Evolutionary conservation across 2,888 invertebrate genomes (phyloP).

Genomic region (Ryuthela nishihirai): DNA sequence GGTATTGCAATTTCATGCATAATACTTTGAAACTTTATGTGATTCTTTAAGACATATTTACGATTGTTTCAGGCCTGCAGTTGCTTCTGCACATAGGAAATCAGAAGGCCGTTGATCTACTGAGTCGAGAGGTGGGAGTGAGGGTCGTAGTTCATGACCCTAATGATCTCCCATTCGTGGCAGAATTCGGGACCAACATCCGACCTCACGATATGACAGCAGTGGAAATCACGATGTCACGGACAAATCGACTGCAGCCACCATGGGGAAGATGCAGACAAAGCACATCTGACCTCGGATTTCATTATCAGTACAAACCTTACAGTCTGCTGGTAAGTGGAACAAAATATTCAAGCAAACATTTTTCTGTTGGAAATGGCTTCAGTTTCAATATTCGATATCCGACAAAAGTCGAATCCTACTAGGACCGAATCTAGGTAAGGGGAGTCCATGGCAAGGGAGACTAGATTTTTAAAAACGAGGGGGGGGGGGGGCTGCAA

Average conservation of each 20-base stretch:
- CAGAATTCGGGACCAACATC: slow-evolving; percentile 15
- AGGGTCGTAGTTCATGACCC: slow-evolving; percentile 24
- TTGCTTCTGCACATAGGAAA: slow-evolving; percentile 14
- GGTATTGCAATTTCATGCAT: too few species aligned
- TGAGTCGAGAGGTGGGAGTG: slow-evolving; percentile 16
- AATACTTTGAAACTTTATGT: too few species aligned
- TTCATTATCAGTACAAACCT: neutral
- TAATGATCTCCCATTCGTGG: slow-evolving; percentile 15
- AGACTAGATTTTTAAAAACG: too few species aligned
- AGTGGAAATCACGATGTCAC: slow-evolving; percentile 12
- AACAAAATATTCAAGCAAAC: neutral
- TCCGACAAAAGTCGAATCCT: too few species aligned
- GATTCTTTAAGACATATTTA: too few species aligned
- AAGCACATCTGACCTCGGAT: neutral
- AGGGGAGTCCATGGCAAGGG: too few species aligned
- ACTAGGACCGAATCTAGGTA: too few species aligned
- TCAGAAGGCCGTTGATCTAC: slow-evolving; percentile 4
- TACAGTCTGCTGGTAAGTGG: slow-evolving; percentile 20
- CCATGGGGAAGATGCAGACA: slow-evolving; percentile 15
- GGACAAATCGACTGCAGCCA: neutral
- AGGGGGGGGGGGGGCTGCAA: too few species aligned
- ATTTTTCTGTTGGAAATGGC: too few species aligned
- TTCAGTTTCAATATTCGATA: too few species aligned
- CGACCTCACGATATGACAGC: slow-evolving; percentile 23
- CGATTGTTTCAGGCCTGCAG: slow-evolving; percentile 21